Conservation (phyloP, 2,113 vertebrate genomes). For the Apistogramma diplotaenia region DNA sequence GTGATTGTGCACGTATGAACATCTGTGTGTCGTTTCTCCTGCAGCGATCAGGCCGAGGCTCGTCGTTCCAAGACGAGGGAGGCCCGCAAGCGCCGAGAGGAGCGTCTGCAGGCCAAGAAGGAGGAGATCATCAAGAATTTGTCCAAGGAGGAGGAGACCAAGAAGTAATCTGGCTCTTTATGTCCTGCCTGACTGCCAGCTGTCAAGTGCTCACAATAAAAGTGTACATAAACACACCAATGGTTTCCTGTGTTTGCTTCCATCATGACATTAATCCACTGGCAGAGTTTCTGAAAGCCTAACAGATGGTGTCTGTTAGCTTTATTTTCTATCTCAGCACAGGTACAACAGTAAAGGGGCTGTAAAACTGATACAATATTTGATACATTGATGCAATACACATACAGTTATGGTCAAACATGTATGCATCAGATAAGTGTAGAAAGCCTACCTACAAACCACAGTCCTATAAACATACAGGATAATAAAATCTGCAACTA, state of each 20-base stretch:
- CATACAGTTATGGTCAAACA: neutral
- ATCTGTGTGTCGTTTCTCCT: neutral
- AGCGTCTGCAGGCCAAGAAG: constrained; percentile 95
- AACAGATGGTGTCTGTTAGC: neutral
- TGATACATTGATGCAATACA: too few relatives aligned
- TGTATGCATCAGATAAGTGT: neutral
- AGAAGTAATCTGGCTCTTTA: constrained; percentile 80
- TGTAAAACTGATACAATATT: neutral
- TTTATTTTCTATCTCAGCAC: neutral
- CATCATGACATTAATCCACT: neutral
- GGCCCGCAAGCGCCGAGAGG: constrained; percentile 93
- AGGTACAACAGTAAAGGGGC: fast-evolving
- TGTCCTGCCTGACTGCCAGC: constrained; percentile 26
- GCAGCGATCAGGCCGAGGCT: constrained; percentile 94
- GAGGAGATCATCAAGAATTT: constrained; percentile 96
- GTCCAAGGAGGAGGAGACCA: constrained; percentile 94
- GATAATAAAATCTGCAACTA: too few relatives aligned
- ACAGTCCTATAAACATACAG: too few relatives aligned
- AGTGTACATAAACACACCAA: constrained; percentile 69
- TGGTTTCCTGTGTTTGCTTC: neutral
- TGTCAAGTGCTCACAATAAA: constrained; percentile 66
- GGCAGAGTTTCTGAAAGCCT: neutral
- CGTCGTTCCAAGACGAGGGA: constrained; percentile 97
- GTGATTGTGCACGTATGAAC: neutral
- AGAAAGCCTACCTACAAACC: neutral